Evolutionary conservation across 2,888 invertebrate species (phyloP).

Genomic region (Itoplectis maculator): DNA sequence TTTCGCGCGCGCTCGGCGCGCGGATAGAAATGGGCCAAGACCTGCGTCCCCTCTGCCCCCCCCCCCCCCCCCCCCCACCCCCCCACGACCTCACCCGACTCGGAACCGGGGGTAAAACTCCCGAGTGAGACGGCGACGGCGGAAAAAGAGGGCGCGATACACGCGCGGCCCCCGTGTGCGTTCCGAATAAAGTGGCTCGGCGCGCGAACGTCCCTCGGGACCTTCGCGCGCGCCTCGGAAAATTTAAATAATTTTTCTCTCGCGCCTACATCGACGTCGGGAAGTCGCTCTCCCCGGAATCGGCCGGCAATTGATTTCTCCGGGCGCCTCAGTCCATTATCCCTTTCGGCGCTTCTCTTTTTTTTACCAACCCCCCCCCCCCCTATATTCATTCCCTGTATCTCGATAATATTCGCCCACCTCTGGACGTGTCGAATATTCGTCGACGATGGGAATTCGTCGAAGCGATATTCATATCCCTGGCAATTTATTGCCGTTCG

Average conservation of each 20-base stretch:
- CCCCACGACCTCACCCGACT: neutral
- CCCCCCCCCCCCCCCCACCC: no score
- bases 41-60: neutral
- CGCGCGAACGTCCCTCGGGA: conserved; percentile 51
- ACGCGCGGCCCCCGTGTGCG: conserved; percentile 6
- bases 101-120: conserved; percentile 25
- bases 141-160: neutral
- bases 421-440: conserved; percentile 23
- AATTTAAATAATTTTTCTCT: conserved; percentile 65
- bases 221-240: conserved; percentile 47
- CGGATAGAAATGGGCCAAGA: conserved; percentile 52
- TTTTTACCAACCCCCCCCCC: conserved; percentile 25
- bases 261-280: conserved; percentile 8
- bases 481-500: conserved; percentile 50
- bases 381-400: conserved; percentile 16
- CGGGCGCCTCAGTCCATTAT: conserved; percentile 46
- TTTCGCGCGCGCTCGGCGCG: conserved; percentile 28
- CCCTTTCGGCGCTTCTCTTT: conserved; percentile 44
- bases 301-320: conserved; percentile 62
- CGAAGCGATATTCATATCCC: no score
- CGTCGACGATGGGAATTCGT: conserved; percentile 8
- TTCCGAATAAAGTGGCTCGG: conserved; percentile 57
- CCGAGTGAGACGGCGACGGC: conserved; percentile 39
- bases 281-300: conserved; percentile 28
- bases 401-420: conserved; percentile 2